Percentiles rank a stretch among this genome's conserved stretches.
Conservation (phyloP, 92 coral and sea anemone genomes). For the Nematostella vectensis region DNA sequence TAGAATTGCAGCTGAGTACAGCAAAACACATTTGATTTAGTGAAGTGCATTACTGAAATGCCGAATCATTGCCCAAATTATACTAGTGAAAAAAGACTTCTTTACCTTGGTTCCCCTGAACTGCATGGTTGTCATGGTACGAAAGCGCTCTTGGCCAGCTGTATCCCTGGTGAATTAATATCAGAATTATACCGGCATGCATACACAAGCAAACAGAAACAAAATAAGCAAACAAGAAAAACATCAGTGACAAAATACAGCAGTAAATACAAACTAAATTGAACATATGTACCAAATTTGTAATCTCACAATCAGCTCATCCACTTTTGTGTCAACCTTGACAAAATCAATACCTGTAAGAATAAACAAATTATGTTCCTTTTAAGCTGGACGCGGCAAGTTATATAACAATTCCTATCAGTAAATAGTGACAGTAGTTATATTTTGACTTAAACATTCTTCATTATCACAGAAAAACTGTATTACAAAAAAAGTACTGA, state of each 20-base stretch:
- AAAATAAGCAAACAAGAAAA: not conserved
- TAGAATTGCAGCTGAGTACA: not conserved
- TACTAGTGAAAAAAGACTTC: too few relatives aligned
- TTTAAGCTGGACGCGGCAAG: too few relatives aligned
- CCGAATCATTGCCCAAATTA: too few relatives aligned
- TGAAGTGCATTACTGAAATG: too few relatives aligned
- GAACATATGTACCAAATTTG: conserved; percentile 67
- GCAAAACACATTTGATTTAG: not conserved
- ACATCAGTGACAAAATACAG: not conserved
- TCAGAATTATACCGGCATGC: not conserved
- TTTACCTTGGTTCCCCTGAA: conserved; percentile 91
- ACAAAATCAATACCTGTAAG: conserved; percentile 91
- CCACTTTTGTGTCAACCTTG: conserved; percentile 58
- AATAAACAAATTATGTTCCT: too few relatives aligned
- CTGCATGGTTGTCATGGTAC: conserved; percentile 74
- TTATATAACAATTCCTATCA: too few relatives aligned
- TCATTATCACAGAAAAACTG: too few relatives aligned
- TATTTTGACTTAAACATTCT: too few relatives aligned
- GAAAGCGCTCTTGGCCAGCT: conserved; percentile 95
- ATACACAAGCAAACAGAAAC: not conserved
- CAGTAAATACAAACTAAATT: too few relatives aligned
- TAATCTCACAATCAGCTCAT: conserved; percentile 63
- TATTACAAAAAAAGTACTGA: too few relatives aligned
- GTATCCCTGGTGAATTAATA: conserved; percentile 63
- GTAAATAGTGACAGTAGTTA: too few relatives aligned